Conservation (phyloP, 2,113 vertebrate genomes). For the Pristiophorus japonicus region DNA sequence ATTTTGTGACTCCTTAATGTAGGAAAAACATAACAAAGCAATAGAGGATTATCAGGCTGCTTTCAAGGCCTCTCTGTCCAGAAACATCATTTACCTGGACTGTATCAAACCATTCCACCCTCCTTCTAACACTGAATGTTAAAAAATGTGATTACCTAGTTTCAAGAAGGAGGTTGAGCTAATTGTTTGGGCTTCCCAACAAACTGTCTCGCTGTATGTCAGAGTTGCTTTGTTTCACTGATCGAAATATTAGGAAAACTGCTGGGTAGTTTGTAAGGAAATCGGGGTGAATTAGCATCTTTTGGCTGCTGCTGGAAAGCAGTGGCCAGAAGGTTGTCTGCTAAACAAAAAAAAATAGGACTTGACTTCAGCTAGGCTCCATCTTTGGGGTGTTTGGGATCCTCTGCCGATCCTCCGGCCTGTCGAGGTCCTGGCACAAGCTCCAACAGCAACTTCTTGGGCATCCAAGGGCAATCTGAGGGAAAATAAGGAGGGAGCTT, state of each 20-base stretch:
- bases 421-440: not conserved
- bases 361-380: not conserved
- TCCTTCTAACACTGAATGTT: not conserved
- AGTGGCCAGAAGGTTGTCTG: not conserved
- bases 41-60: not conserved
- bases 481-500: not conserved
- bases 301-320: not conserved
- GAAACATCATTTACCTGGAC: not conserved
- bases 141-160: not conserved
- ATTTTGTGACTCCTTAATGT: not conserved
- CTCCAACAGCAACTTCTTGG: not conserved
- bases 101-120: not conserved
- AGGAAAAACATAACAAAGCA: not conserved
- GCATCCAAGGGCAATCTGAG: not conserved
- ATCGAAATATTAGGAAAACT: not conserved
- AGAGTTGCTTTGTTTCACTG: not conserved
- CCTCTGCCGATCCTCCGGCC: too few species aligned
- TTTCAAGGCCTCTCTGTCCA: not conserved
- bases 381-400: not conserved
- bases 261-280: not conserved
- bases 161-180: not conserved
- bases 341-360: not conserved
- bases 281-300: not conserved
- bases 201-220: not conserved
- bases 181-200: not conserved